phyloP scores from a whole-genome alignment of 2,888 invertebrate genomes.

The Zootermopsis nevadensis region DNA sequence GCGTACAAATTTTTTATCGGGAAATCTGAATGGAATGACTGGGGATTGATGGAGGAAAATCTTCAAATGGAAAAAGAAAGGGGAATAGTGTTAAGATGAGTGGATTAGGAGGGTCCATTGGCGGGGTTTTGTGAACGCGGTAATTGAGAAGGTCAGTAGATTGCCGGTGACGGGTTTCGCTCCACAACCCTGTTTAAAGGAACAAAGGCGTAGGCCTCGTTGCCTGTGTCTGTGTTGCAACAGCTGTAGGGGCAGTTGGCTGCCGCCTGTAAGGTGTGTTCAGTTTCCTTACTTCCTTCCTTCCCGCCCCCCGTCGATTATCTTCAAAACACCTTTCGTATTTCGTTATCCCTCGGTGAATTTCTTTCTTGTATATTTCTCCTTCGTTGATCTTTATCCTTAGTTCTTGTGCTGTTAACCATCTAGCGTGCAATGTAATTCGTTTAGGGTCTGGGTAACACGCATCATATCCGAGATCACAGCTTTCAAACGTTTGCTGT shows the following conservation, averaged over 20 bases:
- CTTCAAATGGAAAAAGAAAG: no score
- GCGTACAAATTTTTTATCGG: no score
- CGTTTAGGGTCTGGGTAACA: background rate
- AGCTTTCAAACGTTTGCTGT: no score
- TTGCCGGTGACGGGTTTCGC: background rate
- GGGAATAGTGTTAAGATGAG: no score
- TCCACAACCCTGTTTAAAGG: background rate
- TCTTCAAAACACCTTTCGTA: slow-evolving; percentile 37
- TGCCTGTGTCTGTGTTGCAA: background rate
- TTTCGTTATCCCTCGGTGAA: slow-evolving; percentile 36
- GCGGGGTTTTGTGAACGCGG: background rate
- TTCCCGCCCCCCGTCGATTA: background rate
- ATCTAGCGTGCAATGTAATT: slow-evolving; percentile 19
- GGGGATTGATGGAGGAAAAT: no score
- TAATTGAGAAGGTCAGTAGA: background rate
- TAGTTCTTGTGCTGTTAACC: background rate
- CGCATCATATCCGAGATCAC: no score
- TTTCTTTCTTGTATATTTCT: slow-evolving; percentile 36
- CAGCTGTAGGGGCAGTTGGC: slow-evolving; percentile 37
- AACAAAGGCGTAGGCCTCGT: slow-evolving; percentile 26
- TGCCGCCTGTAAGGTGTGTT: slow-evolving; percentile 21
- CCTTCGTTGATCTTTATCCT: slow-evolving; percentile 19
- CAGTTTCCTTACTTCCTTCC: slow-evolving; percentile 34
- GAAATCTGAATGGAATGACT: no score
- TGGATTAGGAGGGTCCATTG: no score